These are phyloP conservation scores for Tautogolabrus adspersus DNA, from an alignment of 2,113 vertebrate genomes.

Conservation along the genomic window DNA sequence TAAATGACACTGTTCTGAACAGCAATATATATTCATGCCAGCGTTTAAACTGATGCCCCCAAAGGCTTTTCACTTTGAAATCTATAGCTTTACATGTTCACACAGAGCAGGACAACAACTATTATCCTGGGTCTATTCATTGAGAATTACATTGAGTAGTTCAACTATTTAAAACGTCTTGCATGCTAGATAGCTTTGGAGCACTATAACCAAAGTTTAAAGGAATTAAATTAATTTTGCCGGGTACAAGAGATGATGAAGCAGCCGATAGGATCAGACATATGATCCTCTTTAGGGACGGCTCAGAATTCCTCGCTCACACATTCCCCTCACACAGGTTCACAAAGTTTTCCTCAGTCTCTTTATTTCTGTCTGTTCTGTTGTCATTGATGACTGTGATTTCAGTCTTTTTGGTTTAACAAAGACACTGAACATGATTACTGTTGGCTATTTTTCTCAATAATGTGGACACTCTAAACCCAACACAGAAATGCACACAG, in stretches of 20 bases:
- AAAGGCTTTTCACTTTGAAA: no score
- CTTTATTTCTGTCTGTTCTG: not conserved
- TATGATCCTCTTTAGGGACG: not conserved
- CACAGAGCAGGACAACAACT: no score
- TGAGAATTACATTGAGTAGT: no score
- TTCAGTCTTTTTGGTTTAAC: slow-evolving; percentile 38
- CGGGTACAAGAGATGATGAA: not conserved
- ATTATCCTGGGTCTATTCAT: no score
- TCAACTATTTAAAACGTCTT: no score
- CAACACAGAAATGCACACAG: slow-evolving; percentile 38
- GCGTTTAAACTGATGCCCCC: no score
- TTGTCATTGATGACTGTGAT: slow-evolving; percentile 14
- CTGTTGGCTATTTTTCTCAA: slow-evolving; percentile 38
- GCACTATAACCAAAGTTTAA: not conserved
- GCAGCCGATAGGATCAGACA: not conserved
- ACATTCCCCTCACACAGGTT: slow-evolving; percentile 17
- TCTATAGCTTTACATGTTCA: no score
- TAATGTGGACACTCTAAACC: slow-evolving; percentile 48
- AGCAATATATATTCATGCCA: no score
- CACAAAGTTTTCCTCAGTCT: not conserved
- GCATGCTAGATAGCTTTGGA: slow-evolving; percentile 8
- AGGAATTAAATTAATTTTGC: not conserved
- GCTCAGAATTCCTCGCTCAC: slow-evolving; percentile 31
- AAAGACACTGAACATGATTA: slow-evolving; percentile 29
- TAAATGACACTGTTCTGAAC: no score